Evolutionary conservation across 2,797 vertebrate species (phyloP).

Genomic region (Columba guinea): DNA sequence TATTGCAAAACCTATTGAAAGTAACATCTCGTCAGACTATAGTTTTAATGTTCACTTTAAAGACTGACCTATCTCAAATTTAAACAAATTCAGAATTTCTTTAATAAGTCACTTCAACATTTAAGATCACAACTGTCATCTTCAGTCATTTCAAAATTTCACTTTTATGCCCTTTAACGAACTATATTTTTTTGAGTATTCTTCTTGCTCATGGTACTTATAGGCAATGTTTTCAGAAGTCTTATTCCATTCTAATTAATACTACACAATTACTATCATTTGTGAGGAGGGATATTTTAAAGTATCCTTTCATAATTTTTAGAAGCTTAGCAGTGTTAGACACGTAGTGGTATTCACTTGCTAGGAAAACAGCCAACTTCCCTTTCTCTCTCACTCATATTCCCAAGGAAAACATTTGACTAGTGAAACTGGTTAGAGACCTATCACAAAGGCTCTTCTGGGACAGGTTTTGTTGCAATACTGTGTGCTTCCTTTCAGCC

Average conservation of each 20-base stretch:
- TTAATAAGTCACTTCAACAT: not conserved
- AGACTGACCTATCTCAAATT: not conserved
- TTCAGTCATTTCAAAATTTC: not conserved
- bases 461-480: not conserved
- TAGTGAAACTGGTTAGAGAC: constrained; percentile 21
- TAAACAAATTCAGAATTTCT: not conserved
- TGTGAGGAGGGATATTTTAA: not conserved
- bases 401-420: not conserved
- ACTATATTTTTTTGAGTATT: not conserved
- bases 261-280: not conserved
- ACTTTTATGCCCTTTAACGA: not conserved
- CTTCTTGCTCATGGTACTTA: not conserved
- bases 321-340: not conserved
- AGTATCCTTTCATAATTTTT: not conserved
- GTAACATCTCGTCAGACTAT: not conserved
- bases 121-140: not conserved
- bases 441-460: not conserved
- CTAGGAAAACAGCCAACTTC: not conserved
- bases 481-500: constrained; percentile 1
- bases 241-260: not conserved
- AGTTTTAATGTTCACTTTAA: not conserved
- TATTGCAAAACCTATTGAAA: not conserved
- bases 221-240: not conserved
- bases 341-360: not conserved
- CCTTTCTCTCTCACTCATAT: not conserved